phyloP scores from a whole-genome alignment of 2,888 invertebrate species.

The Gastracanthus pulcherrimus region DNA sequence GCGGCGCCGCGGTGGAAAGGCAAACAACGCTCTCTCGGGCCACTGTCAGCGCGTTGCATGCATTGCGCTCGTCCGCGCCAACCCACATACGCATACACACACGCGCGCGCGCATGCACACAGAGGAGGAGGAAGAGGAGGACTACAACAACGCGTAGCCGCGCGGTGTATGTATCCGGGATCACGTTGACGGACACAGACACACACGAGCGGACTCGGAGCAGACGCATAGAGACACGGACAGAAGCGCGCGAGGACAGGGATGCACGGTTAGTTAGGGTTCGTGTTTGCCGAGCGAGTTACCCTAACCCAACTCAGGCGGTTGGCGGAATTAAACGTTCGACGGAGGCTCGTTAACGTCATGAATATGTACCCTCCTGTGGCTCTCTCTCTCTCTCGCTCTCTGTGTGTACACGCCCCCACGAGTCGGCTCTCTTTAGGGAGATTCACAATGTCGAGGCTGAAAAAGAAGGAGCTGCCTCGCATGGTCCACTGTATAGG shows the following conservation, averaged over 20 bases:
- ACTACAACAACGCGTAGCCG: background rate
- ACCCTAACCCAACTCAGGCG: constrained; percentile 76
- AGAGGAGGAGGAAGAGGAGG: background rate
- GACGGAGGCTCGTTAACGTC: constrained; percentile 78
- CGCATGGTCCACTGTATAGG: background rate
- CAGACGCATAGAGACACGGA: constrained; percentile 53
- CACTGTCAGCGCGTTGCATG: background rate
- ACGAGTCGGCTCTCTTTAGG: background rate
- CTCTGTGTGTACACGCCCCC: background rate
- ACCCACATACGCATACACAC: no score
- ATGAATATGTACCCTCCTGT: constrained; percentile 77
- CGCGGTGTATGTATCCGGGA: background rate
- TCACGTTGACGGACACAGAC: background rate
- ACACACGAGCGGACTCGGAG: background rate
- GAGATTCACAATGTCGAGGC: background rate
- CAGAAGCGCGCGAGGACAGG: constrained; percentile 63
- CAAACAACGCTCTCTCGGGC: constrained; percentile 63
- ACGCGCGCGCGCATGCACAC: no score
- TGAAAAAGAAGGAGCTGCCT: constrained; percentile 27
- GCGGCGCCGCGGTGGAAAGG: constrained; percentile 64
- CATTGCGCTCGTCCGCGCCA: background rate
- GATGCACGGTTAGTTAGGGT: constrained; percentile 77
- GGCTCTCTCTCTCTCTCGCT: background rate
- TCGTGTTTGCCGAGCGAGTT: constrained; percentile 77
- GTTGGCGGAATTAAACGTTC: constrained; percentile 78